phyloP scores from a whole-genome alignment of 2,888 invertebrate genomes.

The Serripes groenlandicus region DNA sequence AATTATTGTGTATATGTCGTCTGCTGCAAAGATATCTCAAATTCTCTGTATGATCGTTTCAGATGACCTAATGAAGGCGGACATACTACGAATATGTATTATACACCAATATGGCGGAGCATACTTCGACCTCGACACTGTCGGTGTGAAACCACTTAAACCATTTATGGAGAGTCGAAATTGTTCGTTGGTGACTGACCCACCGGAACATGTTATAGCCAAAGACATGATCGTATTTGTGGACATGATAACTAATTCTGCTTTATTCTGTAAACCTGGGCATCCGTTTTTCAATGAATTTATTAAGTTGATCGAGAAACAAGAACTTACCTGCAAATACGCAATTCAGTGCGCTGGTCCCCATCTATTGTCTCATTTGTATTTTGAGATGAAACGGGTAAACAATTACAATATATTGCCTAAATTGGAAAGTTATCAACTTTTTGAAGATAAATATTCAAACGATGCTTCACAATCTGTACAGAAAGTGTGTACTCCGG shows the following conservation, averaged over 20 bases:
- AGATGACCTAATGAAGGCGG: too few species aligned
- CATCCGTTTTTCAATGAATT: too few species aligned
- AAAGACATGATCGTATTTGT: background rate
- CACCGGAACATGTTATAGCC: background rate
- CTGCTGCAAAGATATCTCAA: too few species aligned
- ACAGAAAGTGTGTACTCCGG: background rate
- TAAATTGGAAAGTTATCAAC: slow-evolving; percentile 1
- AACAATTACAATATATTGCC: background rate
- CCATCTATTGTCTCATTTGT: background rate
- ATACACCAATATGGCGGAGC: too few species aligned
- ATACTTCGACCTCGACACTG: too few species aligned
- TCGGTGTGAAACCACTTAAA: background rate
- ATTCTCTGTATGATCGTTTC: too few species aligned
- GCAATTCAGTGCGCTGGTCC: slow-evolving; percentile 2
- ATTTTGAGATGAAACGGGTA: background rate
- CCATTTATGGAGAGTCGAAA: background rate
- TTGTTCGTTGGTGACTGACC: background rate
- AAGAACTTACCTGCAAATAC: too few species aligned
- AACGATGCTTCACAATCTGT: background rate
- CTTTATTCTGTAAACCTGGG: background rate
- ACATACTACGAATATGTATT: too few species aligned
- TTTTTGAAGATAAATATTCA: background rate
- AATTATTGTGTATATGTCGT: background rate
- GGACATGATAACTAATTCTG: background rate
- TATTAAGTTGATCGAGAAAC: too few species aligned